Conservation (phyloP, 2,113 vertebrate genomes). For the Muscicapa adusta region DNA sequence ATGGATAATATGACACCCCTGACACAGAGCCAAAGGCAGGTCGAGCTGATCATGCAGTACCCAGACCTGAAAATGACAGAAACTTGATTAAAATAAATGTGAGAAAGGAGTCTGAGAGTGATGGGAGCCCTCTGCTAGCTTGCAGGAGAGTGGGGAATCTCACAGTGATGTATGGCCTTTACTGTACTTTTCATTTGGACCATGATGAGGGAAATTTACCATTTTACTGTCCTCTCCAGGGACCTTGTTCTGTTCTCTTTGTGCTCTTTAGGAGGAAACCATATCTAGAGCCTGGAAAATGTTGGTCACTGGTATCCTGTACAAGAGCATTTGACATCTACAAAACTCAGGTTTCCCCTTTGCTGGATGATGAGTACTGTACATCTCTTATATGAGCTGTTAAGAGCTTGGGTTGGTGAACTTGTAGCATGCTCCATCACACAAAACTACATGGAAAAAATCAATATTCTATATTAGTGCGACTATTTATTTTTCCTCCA, state of each 20-base stretch:
- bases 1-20: conserved; percentile 50
- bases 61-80: conserved; percentile 21
- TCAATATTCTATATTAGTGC: not conserved
- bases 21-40: conserved; percentile 56
- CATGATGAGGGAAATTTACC: conserved; percentile 12
- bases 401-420: not conserved
- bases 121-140: not conserved
- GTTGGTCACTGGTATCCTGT: not conserved
- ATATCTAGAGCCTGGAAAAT: not conserved
- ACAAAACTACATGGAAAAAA: not conserved
- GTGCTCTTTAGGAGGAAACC: not conserved
- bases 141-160: not conserved
- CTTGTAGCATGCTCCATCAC: not conserved
- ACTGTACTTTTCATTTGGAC: conserved; percentile 12
- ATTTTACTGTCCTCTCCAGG: not conserved
- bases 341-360: not conserved
- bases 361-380: not conserved
- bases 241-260: not conserved
- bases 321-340: not conserved
- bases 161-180: not conserved
- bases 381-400: not conserved
- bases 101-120: conserved; percentile 35
- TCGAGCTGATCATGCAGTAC: conserved; percentile 11
- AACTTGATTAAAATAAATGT: conserved; percentile 59
- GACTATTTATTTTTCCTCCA: conserved; percentile 2